Conservation (phyloP, 1,140 invertebrate genomes). For the Eupristina koningsbergeri region DNA sequence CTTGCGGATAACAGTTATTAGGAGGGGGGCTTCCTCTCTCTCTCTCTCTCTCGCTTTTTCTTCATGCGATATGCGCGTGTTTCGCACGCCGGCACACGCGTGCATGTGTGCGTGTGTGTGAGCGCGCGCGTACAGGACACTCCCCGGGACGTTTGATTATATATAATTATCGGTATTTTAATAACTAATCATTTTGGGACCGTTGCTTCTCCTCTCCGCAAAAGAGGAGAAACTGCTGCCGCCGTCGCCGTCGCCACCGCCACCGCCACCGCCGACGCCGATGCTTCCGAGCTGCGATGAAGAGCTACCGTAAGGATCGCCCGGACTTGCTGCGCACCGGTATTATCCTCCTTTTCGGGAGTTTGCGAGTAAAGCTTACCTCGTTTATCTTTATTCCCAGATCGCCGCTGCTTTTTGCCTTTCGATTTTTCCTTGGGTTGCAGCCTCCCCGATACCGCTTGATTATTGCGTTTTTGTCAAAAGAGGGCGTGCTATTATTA, state of each 20-base stretch:
- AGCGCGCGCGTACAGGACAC: conserved; percentile 67
- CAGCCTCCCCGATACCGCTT: neutral
- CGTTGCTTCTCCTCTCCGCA: conserved; percentile 63
- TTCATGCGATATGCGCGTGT: conserved; percentile 70
- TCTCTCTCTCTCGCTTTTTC: no score
- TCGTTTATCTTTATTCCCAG: neutral
- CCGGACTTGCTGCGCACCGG: conserved; percentile 47
- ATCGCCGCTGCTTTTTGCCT: conserved; percentile 13
- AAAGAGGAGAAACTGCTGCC: conserved; percentile 61
- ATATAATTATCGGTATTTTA: conserved; percentile 74
- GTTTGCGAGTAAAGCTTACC: neutral
- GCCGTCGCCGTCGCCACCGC: conserved; percentile 62
- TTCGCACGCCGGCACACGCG: conserved; percentile 49
- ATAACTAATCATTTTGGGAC: conserved; percentile 72
- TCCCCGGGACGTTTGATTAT: conserved; percentile 71
- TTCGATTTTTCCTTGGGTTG: no score
- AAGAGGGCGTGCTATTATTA: conserved; percentile 38
- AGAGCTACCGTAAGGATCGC: conserved; percentile 67
- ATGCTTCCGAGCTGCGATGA: conserved; percentile 57
- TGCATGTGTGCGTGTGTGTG: conserved; percentile 44
- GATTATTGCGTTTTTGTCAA: conserved; percentile 42
- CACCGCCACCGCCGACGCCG: conserved; percentile 58
- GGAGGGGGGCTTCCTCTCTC: conserved; percentile 56
- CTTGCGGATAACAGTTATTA: conserved; percentile 74
- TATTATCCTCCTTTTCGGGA: conserved; percentile 20